Percentiles rank a stretch among this genome's conserved stretches.
These are phyloP conservation scores for Capitulum mitella DNA, from an alignment of 2,888 invertebrate genomes.

Conservation along the genomic window DNA sequence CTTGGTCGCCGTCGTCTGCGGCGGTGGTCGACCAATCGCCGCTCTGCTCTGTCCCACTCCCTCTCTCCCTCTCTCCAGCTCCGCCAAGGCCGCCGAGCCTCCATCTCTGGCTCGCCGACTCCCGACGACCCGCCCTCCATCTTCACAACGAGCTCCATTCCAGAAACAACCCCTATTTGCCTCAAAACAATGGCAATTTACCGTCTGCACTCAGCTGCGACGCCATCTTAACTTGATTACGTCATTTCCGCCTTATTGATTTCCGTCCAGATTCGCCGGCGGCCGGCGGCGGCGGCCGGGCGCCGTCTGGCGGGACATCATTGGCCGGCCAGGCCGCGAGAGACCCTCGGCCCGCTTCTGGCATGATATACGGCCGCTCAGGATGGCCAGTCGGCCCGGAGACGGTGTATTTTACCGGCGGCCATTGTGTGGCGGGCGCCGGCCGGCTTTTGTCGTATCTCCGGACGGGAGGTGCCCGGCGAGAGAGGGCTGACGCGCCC, in stretches of 20 bases:
- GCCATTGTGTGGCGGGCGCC: background rate
- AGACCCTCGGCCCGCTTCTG: background rate
- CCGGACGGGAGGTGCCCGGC: background rate
- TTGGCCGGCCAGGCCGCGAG: background rate
- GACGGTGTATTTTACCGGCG: background rate
- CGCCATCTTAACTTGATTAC: constrained; percentile 24
- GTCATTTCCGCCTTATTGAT: constrained; percentile 23
- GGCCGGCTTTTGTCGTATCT: background rate
- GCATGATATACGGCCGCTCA: background rate
- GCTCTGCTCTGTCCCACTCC: no score
- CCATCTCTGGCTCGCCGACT: background rate
- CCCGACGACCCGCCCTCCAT: background rate
- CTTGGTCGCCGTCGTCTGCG: no score
- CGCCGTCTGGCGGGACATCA: background rate
- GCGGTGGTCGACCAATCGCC: no score
- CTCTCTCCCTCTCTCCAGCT: background rate
- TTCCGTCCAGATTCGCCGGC: background rate
- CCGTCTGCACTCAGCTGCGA: background rate
- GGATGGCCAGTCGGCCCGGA: background rate
- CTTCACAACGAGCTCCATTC: background rate
- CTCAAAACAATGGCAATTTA: constrained; percentile 15
- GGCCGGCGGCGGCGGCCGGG: background rate
- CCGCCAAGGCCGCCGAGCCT: no score
- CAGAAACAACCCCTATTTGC: constrained; percentile 9
- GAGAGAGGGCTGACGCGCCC: background rate